phyloP scores from a whole-genome alignment of 1,140 invertebrate species.

The Limonius californicus region DNA sequence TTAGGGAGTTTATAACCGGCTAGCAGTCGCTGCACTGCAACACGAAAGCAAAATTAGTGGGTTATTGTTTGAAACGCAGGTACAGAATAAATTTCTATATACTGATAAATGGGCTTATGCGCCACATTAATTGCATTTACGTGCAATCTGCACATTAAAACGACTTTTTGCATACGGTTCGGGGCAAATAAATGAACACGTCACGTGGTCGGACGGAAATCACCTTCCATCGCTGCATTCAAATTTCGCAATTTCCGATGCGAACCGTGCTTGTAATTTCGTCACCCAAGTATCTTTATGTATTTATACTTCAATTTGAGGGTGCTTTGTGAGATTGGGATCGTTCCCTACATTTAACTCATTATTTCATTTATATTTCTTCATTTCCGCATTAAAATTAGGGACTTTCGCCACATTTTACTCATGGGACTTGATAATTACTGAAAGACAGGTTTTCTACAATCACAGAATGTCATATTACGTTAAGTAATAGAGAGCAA shows the following conservation, averaged over 20 bases:
- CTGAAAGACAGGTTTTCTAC: no score
- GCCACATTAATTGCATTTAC: conserved; percentile 22
- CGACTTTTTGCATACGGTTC: not conserved
- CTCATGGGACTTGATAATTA: no score
- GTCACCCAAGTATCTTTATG: conserved; percentile 36
- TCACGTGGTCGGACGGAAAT: conserved; percentile 37
- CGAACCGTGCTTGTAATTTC: conserved; percentile 41
- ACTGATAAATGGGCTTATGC: conserved; percentile 21
- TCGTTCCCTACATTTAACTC: conserved; percentile 1
- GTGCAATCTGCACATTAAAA: conserved; percentile 20
- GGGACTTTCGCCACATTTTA: not conserved
- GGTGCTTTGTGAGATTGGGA: not conserved
- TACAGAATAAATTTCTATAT: conserved; percentile 4
- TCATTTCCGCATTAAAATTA: not conserved
- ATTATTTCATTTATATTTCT: conserved; percentile 5
- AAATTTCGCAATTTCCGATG: conserved; percentile 44
- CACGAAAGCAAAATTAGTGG: conserved; percentile 16
- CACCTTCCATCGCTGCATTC: conserved; percentile 37
- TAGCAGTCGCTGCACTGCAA: not conserved
- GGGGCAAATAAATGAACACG: conserved; percentile 20
- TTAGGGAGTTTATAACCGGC: conserved; percentile 1
- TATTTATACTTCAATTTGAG: conserved; percentile 37
- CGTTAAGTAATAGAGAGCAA: no score
- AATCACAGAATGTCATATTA: no score
- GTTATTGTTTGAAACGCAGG: conserved; percentile 10